Evolutionary conservation across 2,113 vertebrate genomes (phyloP), one percentile per base, ranked within the genome.

Genomic region (Hemiprocne comata): DNA sequence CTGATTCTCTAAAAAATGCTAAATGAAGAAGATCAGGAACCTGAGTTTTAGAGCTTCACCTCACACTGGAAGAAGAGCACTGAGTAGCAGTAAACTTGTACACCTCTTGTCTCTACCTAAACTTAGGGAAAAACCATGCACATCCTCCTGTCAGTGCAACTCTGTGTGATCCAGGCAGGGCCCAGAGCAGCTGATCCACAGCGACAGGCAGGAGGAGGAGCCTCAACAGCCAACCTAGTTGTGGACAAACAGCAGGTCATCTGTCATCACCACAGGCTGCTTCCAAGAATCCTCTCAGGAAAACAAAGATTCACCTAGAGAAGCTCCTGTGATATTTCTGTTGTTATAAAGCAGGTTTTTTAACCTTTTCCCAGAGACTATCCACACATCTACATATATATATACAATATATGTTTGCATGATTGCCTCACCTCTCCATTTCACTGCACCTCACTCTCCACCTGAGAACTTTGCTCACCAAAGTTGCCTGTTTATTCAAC

Each of bases 51-150:
- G 46, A 40, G 29, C 31, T 61, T 67, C 46, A 48, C 13, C 38
- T 80, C 46, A 13, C 26, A 7, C 38, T 23, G 46, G 24, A 50
- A 5, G 29, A 7, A 67, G 11, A 40, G 46, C 15, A 24, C 17
- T 19, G 16, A 74, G 67, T 38, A 33, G 44, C 16, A 61, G 20
- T 31, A 26, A 55, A 73, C 17, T 8, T 15, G 23, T 24, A 16
- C 23, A 21, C 0, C 2, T 23, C 24, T n/a, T 25, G 38, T 23
- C 61, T 62, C 26, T 54, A 34, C 34, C 29, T 34, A 25, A 54
- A 69, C 40, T 48, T 11, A 24, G 28, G 8, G 36, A 58, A 53
- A n/a, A 13, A 0, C 40, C 40, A 0, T 0, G 15, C 19, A 17
- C 12, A 11, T 21, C 60, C 50, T 44, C 42, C 20, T 2, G 11